phyloP scores from a whole-genome alignment of 2,797 vertebrate genomes.

The Sphaeramia orbicularis region DNA sequence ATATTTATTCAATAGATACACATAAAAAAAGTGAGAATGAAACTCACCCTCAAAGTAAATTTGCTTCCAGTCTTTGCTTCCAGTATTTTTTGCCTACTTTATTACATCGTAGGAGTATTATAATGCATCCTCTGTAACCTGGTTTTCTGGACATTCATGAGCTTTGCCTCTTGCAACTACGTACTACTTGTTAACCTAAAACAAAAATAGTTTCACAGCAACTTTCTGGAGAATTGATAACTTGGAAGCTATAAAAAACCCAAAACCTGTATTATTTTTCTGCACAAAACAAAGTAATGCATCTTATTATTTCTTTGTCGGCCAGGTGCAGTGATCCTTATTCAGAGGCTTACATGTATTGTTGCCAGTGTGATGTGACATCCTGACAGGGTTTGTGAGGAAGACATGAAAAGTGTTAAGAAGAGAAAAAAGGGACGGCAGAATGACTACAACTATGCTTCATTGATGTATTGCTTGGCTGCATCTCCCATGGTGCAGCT shows the following conservation, averaged over 20 bases:
- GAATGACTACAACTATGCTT: slow-evolving; percentile 58
- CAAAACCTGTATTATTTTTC: neutral
- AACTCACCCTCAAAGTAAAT: too few species aligned
- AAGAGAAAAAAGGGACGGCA: slow-evolving; percentile 30
- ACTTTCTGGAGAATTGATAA: neutral
- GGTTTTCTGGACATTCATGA: too few species aligned
- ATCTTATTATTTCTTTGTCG: slow-evolving; percentile 2
- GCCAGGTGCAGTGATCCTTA: neutral
- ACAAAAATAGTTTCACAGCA: neutral
- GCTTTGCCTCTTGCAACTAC: too few species aligned
- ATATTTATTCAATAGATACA: neutral
- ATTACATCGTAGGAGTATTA: too few species aligned
- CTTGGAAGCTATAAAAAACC: neutral
- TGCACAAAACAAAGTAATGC: neutral
- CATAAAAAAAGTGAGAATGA: too few species aligned
- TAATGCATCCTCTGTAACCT: too few species aligned
- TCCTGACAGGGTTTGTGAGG: slow-evolving; percentile 30
- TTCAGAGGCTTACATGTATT: slow-evolving; percentile 9
- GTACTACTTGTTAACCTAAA: too few species aligned
- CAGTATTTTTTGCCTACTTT: too few species aligned
- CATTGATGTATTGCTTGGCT: slow-evolving; percentile 66
- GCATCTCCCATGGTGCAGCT: slow-evolving; percentile 55
- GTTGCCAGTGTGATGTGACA: slow-evolving; percentile 15
- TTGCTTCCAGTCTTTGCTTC: too few species aligned
- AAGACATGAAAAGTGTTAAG: slow-evolving; percentile 27